phyloP scores from a whole-genome alignment of 2,888 invertebrate genomes.

The Carpatolechia fugitivella region DNA sequence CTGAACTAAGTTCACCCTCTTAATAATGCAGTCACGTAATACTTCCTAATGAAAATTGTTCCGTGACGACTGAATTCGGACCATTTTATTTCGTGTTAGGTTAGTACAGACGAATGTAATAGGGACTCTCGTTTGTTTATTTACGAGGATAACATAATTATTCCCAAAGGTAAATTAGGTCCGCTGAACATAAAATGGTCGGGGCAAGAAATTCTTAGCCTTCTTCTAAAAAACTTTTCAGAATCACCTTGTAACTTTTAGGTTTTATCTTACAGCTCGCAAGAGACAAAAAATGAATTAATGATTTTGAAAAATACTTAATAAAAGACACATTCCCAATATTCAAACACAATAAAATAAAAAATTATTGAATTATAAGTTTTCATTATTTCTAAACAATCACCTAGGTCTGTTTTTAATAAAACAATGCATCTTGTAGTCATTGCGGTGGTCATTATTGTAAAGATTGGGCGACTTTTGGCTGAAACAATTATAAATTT shows the following conservation, averaged over 20 bases:
- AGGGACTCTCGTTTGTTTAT: slow-evolving; percentile 31
- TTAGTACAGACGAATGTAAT: slow-evolving; percentile 42
- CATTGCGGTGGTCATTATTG: too few relatives aligned
- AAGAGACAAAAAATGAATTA: too few relatives aligned
- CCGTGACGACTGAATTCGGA: slow-evolving; percentile 61
- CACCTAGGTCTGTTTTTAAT: too few relatives aligned
- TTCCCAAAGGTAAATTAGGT: slow-evolving; percentile 10
- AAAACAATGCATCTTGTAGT: too few relatives aligned
- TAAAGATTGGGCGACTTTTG: too few relatives aligned
- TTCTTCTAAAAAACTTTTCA: background rate
- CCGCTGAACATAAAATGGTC: background rate
- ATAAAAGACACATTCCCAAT: too few relatives aligned
- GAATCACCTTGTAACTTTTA: background rate
- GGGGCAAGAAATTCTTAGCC: background rate
- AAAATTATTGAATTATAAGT: too few relatives aligned
- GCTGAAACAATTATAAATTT: too few relatives aligned
- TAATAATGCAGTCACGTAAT: slow-evolving; percentile 69
- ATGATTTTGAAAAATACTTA: too few relatives aligned
- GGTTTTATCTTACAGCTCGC: background rate
- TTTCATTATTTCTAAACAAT: too few relatives aligned
- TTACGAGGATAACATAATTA: slow-evolving; percentile 21
- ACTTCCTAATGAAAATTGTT: slow-evolving; percentile 72
- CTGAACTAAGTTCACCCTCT: slow-evolving; percentile 48
- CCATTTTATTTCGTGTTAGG: slow-evolving; percentile 58
- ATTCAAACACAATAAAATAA: too few relatives aligned